Base-by-base conservation (phyloP, 2,113 vertebrate genomes). In the Lycaon pictus region DNA sequence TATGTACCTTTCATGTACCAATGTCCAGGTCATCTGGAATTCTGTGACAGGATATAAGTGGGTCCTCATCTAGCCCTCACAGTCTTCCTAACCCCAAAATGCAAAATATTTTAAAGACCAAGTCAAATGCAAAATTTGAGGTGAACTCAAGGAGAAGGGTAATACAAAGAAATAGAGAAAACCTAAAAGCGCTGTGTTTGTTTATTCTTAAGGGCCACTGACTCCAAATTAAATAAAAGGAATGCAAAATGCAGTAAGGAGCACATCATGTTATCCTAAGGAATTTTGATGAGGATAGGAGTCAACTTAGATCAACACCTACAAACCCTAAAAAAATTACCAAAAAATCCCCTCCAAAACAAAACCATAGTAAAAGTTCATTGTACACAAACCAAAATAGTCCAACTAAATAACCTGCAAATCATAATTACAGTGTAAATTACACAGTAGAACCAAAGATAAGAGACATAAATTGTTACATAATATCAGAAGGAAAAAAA, bases 211-310 rank as follows among this genome's bases (percentile, higher is more conserved):
- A 63, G n/a, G 37, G 27, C 15, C n/a, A 96, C 29, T 53, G 51
- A 79, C 1, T 20, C 35, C 74, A 89, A 77, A 71, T 5, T 80
- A 29, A 96, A 94, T 48, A 95, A 89, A 27, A 82, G 60, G 72
- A 95, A 84, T 83, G 19, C 11, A 91, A 74, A 76, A 91, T 51
- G 20, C 37, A 95, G 25, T 17, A 62, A 55, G 6, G 60, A 85
- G 32, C 25, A 69, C 35, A 29, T 48, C 51, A 71, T 84, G 37
- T 60, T 35, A 74, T 8, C 62, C 22, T 51, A 84, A 56, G 53
- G 79, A 96, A 90, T 97, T 95, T 32, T 90, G 72, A 60, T 90
- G 92, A 96, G 48, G 72, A 27, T 35, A 79, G 27, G 35, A 76
- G 5, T 76, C 43, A 90, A 81, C 17, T 37, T 74, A 81, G 19